These are phyloP conservation scores for Plodia interpunctella DNA, from an alignment of 1,140 invertebrate species.

Conservation along the genomic window DNA sequence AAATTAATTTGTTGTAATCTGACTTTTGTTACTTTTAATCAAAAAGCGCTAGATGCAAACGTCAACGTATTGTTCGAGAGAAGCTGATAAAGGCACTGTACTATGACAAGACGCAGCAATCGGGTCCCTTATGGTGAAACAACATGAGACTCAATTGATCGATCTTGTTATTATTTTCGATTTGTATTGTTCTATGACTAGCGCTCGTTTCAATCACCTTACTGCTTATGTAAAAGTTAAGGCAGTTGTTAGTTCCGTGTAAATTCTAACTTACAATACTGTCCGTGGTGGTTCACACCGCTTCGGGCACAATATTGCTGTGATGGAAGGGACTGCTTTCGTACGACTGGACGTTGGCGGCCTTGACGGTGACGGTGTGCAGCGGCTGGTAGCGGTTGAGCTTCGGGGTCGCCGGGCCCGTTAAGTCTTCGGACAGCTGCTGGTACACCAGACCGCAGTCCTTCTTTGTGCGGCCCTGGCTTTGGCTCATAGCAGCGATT, in stretches of 20 bases:
- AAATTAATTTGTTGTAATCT: constrained; percentile 76
- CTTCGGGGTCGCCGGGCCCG: constrained; percentile 77
- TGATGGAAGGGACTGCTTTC: constrained; percentile 81
- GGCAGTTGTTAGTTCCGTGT: constrained; percentile 62
- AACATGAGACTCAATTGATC: neutral
- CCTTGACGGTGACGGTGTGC: constrained; percentile 75
- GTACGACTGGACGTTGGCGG: constrained; percentile 75
- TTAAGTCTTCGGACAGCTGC: constrained; percentile 78
- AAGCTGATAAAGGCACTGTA: constrained; percentile 57
- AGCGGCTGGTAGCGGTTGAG: constrained; percentile 77
- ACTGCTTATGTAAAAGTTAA: constrained; percentile 67
- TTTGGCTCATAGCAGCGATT: constrained; percentile 65
- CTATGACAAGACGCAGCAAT: constrained; percentile 26
- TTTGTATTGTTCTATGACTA: constrained; percentile 48
- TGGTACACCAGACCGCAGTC: constrained; percentile 78
- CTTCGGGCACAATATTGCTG: constrained; percentile 80
- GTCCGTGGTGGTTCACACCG: constrained; percentile 70
- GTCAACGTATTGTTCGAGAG: constrained; percentile 50
- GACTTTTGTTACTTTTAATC: constrained; percentile 70
- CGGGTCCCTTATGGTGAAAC: constrained; percentile 41
- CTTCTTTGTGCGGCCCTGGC: constrained; percentile 65
- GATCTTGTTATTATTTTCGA: neutral
- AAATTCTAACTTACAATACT: constrained; percentile 39
- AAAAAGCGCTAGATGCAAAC: constrained; percentile 63
- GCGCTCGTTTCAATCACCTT: constrained; percentile 70